Base-by-base conservation (phyloP, 2,797 vertebrate species). In the Danio albolineatus region DNA sequence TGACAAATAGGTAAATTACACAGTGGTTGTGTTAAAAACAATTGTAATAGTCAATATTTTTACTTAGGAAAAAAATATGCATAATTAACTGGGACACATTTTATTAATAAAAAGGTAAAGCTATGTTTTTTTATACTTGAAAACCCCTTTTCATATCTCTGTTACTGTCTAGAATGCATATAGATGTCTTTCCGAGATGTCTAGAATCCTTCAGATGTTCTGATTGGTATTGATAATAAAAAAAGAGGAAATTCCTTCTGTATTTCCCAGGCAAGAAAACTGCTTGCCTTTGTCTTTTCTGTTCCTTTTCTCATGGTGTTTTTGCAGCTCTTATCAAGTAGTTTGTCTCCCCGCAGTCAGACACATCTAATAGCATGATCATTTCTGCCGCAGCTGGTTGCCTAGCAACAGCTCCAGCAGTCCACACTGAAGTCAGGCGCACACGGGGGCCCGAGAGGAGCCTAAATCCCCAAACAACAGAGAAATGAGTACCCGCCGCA, bases 281-380 rank as follows among this genome's bases (percentile, higher is more conserved):
- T 38, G 49, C 59, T 65, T 56, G 64, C 54, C 48, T 59, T n/a
- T 66, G 73, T 16, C 59, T 51, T 56, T 39, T 51, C 28, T 4
- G 53, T 70, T 53, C 14, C 54, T 36, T 70, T 66, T 28, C 51
- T 79, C 61, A 65, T 44, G 43, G 69, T 84, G 59, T 51, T 78
- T 75, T 70, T 71, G 38, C 36, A 84, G 73, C 39, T 60, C 79
- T 53, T 84, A 88, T 85, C 89, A 89, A 89, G 76, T 73, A 53
- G 90, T 90, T 86, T 90, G 86, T 90, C 86, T 61, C 49, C 86
- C 74, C 77, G 85, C 87, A 90, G 88, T 93, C 91, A 90, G 90
- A 93, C 91, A 72, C 86, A 85, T 86, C 89, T 89, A 89, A 91
- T 92, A 90, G 92, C 85, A 89, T 87, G 89, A 92, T 90, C 89